A percentile compares a stretch with the other conserved stretches of the same genome.
Conservation (phyloP, 2,113 vertebrate genomes). For the Fulmarus glacialis region DNA sequence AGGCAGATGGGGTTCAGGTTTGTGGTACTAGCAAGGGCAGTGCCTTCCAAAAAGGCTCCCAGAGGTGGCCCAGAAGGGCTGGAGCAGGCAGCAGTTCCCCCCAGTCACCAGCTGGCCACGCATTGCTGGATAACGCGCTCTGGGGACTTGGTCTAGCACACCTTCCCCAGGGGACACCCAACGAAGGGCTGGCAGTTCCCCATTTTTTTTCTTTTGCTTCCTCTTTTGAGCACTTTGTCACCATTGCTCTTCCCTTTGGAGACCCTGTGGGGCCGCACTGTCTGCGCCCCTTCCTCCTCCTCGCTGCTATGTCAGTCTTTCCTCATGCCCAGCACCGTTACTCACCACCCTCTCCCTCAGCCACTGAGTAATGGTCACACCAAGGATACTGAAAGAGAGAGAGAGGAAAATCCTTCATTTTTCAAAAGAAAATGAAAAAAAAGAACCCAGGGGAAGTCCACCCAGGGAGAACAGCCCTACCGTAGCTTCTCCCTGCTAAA, state of each 20-base stretch:
- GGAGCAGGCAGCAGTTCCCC: neutral
- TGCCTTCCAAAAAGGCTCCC: neutral
- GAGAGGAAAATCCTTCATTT: neutral
- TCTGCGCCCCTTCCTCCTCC: neutral
- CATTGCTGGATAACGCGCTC: neutral
- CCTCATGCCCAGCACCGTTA: neutral
- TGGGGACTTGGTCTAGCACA: neutral
- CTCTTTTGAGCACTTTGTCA: conserved; percentile 1
- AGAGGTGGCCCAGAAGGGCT: neutral
- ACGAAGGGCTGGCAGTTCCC: neutral
- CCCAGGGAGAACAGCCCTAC: neutral
- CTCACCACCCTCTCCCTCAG: neutral
- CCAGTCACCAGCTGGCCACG: neutral
- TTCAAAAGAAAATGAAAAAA: neutral
- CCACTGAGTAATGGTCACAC: neutral
- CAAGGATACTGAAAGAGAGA: neutral
- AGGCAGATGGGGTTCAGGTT: neutral
- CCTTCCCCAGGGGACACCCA: neutral
- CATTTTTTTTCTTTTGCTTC: neutral
- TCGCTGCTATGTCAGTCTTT: neutral
- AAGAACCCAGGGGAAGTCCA: neutral
- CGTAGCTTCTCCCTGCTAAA: neutral
- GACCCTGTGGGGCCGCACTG: neutral
- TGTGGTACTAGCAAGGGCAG: neutral
- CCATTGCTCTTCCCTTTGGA: neutral